A percentile compares a stretch with the other conserved stretches of the same genome.
Evolutionary conservation across 2,797 vertebrate species (phyloP).

Genomic region (Siniperca obscura): DNA sequence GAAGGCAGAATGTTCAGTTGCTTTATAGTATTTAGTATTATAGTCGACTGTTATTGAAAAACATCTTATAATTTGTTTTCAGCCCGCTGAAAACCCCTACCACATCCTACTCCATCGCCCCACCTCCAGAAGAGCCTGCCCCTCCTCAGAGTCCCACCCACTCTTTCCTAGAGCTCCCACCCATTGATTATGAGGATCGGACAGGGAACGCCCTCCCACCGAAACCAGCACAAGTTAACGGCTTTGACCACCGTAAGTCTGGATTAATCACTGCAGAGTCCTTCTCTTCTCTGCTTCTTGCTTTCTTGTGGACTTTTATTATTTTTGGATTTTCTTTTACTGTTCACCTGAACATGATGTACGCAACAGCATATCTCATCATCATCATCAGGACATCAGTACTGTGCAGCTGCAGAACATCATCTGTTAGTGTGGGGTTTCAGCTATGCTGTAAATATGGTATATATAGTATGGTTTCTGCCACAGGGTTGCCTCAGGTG

Average conservation of each 20-base stretch:
- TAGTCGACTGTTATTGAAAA: background rate
- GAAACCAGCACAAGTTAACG: constrained; percentile 59
- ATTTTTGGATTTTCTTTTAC: background rate
- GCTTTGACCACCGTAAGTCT: constrained; percentile 76
- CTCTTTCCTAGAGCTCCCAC: constrained; percentile 63
- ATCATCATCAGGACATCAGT: background rate
- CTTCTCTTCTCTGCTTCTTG: background rate
- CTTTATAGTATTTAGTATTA: background rate
- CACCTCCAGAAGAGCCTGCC: constrained; percentile 58
- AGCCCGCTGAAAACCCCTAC: constrained; percentile 36
- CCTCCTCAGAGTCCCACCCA: constrained; percentile 31
- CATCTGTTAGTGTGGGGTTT: background rate
- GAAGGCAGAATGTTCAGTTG: background rate
- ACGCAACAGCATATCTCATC: background rate
- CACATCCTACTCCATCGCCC: constrained; percentile 23
- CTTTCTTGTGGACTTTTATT: background rate
- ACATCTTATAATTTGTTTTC: constrained; percentile 21
- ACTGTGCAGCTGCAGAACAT: background rate
- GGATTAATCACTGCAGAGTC: background rate
- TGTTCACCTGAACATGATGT: constrained; percentile 14
- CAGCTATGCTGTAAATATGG: background rate
- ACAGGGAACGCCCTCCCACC: background rate
- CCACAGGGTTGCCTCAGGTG: constrained; percentile 27
- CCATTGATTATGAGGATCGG: constrained; percentile 74
- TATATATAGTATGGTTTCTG: constrained; percentile 13